phyloP scores from a whole-genome alignment of 2,113 vertebrate species.

The Echinops telfairi region DNA sequence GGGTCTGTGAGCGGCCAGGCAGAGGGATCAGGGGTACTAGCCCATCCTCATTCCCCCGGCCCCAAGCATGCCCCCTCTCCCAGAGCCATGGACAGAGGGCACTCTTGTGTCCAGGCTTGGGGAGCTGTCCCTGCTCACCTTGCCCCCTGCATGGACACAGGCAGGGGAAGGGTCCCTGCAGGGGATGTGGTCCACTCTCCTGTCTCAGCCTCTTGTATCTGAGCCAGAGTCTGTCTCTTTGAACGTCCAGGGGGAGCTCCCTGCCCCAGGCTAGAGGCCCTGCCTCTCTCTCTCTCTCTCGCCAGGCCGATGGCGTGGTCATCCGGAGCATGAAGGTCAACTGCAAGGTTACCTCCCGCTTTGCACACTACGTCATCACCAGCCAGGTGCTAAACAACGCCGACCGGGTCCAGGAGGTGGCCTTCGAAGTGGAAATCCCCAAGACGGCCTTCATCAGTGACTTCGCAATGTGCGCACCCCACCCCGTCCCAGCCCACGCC shows the following conservation, averaged over 20 bases:
- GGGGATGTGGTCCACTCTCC: background rate
- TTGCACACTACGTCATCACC: conserved; percentile 93
- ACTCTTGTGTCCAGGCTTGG: background rate
- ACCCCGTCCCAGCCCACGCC: background rate
- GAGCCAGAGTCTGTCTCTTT: background rate
- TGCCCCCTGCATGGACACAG: background rate
- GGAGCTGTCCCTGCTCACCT: background rate
- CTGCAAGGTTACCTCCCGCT: conserved; percentile 93
- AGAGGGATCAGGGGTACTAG: no score
- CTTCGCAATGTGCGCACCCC: conserved; percentile 93
- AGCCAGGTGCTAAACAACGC: conserved; percentile 93
- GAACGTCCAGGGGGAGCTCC: background rate
- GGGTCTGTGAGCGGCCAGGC: conserved; percentile 12
- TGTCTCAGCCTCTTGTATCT: background rate
- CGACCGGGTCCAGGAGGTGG: conserved; percentile 88
- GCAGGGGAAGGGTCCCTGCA: background rate
- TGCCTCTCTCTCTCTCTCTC: conserved; percentile 65
- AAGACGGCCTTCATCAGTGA: conserved; percentile 97
- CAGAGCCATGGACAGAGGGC: background rate
- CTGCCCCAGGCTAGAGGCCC: background rate
- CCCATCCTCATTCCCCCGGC: background rate
- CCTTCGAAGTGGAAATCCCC: conserved; percentile 94
- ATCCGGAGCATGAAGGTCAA: conserved; percentile 95
- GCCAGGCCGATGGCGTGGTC: conserved; percentile 87
- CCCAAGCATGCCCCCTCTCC: background rate